Evolutionary conservation across 2,113 vertebrate species (phyloP), one percentile per base, ranked within the genome.

Genomic region (Morone saxatilis): DNA sequence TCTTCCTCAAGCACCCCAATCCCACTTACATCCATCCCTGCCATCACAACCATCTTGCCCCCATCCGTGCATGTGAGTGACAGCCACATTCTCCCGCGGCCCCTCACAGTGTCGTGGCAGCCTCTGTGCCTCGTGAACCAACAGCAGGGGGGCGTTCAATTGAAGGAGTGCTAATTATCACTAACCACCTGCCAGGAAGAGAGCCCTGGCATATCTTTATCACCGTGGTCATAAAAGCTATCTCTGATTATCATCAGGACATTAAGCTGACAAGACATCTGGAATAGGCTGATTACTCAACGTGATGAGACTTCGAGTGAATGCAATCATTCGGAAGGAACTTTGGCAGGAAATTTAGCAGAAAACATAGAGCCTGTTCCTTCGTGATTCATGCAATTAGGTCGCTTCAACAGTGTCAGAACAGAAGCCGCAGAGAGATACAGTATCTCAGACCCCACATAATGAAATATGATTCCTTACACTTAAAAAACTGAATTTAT

Each of bases 141-240:
- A 62, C 94, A 78, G 89, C 87, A 38, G 88, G 92, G 79, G 89
- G 67, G 80, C 45, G 5, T 71, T 91, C 81, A 81, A 84, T 85
- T 93, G 78, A 90, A 85, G 61, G 78, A 91, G 83, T 1, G 1
- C 87, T 89, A 94, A 94, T 95, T 95, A 93, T 84, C 86, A 83
- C 85, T 83, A 88, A 92, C 87, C 86, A 47, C 92, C 91, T 84
- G 86, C 78, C 48, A 89, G 81, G 90, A 89, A 84, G 56, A 85
- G 79, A 86, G 57, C 74, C 63, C 65, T 79, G 85, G 57, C 71
- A 75, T 89, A 87, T 86, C 80, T 92, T 85, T 87, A 83, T 90
- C 88, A 74, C 72, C 40, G 11, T 89, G 86, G 80, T 78, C 85
- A 87, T 80, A 75, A 82, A 87, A 81, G 78, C 76, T 40, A 80